These are phyloP conservation scores for Ceryle rudis DNA, from an alignment of 2,797 vertebrate genomes.

Conservation along the genomic window DNA sequence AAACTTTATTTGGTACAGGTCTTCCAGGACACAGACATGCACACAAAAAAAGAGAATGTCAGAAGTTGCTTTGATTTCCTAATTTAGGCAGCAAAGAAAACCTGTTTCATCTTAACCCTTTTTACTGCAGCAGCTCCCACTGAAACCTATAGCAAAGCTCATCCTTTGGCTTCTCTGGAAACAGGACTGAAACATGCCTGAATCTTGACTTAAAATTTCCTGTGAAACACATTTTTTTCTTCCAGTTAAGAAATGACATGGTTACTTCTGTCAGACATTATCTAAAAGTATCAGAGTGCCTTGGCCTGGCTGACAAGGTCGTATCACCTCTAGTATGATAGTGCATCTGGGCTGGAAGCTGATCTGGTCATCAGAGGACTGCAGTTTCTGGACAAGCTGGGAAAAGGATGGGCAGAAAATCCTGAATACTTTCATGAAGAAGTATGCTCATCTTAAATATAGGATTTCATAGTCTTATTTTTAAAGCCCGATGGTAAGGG, in stretches of 20 bases:
- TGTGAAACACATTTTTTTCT: not conserved
- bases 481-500: not conserved
- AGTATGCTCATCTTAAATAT: not conserved
- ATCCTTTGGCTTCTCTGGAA: not conserved
- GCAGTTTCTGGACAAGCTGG: not conserved
- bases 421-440: not conserved
- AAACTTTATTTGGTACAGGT: constrained; percentile 9
- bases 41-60: not conserved
- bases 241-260: not conserved
- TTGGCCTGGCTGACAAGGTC: not conserved
- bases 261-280: not conserved
- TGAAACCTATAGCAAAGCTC: not conserved
- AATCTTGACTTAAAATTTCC: not conserved
- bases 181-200: not conserved
- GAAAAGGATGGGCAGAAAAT: not conserved
- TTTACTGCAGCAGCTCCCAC: not conserved
- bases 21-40: not conserved
- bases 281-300: not conserved
- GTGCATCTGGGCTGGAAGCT: not conserved
- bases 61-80: not conserved
- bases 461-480: not conserved
- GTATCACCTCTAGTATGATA: not conserved
- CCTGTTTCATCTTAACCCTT: not conserved
- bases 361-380: not conserved
- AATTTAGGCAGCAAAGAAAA: not conserved